Evolutionary conservation across 2,797 vertebrate species (phyloP), one percentile per base, ranked within the genome.

Genomic region (Philypnodon macrostomus): DNA sequence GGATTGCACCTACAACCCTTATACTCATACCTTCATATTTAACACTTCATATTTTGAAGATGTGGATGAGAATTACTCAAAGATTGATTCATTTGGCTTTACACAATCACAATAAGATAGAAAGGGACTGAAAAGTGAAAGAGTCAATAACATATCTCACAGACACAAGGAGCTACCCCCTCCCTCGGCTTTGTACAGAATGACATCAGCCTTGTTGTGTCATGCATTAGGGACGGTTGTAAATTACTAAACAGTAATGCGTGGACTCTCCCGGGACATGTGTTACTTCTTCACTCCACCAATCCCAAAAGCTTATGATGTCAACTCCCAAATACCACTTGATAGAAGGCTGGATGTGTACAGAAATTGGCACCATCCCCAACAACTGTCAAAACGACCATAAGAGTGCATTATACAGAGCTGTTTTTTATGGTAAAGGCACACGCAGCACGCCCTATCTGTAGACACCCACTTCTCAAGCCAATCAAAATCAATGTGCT

Each of bases 201-300:
- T 82, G 64, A 84, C 75, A 74, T 80, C 71, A 79, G 70, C 67
- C 46, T 53, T 21, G 42, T 62, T 36, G 70, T 67, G 75, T 78
- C 70, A 65, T 18, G 39, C 39, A 75, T 82, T 80, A 80, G 60
- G 41, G 44, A 76, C 38, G 62, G 51, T 71, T 58, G 59, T 80
- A 84, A 80, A 79, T 86, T 73, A 71, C 53, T 7, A 17, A 70
- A 79, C 32, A 42, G 70, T 69, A 70, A 57, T 67, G 51, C n/a
- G n/a, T 50, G 45, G 62, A 63, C 74, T 67, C 51, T 57, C 51
- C 49, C 45, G 57, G 61, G 49, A 64, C 58, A 33, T 27, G 49
- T 47, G 17, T 56, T 49, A 38, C 42, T 14, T 56, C 34, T 40
- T 27, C 33, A 38, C 53, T 74, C 39, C 56, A 49, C 40, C 46